Evolutionary conservation across 1,140 invertebrate species (phyloP).

Genomic region (Dreissena rostriformis): DNA sequence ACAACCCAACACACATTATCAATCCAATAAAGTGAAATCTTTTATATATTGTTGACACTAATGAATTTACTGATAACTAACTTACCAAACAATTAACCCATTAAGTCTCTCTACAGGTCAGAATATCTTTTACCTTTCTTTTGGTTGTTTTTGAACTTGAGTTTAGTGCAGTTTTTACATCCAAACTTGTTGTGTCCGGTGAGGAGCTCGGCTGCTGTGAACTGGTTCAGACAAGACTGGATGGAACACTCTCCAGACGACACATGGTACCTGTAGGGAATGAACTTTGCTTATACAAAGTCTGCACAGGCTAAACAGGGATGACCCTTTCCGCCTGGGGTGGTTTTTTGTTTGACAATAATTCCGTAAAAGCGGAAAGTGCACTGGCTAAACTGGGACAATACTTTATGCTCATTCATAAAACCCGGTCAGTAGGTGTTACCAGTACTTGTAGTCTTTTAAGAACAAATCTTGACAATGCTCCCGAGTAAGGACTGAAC

Average conservation of each 20-base stretch:
- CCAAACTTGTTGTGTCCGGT: constrained; percentile 95
- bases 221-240: constrained; percentile 93
- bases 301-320: too few relatives aligned
- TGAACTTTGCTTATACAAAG: too few relatives aligned
- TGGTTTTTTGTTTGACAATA: too few relatives aligned
- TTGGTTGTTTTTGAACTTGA: constrained; percentile 67
- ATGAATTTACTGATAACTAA: not conserved
- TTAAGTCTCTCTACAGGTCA: not conserved
- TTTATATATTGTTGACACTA: not conserved
- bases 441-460: too few relatives aligned
- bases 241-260: constrained; percentile 89
- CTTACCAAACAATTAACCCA: too few relatives aligned
- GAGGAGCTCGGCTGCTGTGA: constrained; percentile 93
- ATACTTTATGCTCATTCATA: too few relatives aligned
- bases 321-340: too few relatives aligned
- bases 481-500: too few relatives aligned
- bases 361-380: too few relatives aligned
- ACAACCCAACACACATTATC: not conserved
- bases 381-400: too few relatives aligned
- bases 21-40: not conserved
- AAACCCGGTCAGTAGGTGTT: too few relatives aligned
- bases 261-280: constrained; percentile 84
- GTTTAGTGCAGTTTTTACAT: constrained; percentile 93
- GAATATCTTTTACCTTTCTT: not conserved
- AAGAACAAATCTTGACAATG: too few relatives aligned